Evolutionary conservation across 1,140 invertebrate species (phyloP), one percentile per base, ranked within the genome.

Genomic region (Solenopsis fugax): DNA sequence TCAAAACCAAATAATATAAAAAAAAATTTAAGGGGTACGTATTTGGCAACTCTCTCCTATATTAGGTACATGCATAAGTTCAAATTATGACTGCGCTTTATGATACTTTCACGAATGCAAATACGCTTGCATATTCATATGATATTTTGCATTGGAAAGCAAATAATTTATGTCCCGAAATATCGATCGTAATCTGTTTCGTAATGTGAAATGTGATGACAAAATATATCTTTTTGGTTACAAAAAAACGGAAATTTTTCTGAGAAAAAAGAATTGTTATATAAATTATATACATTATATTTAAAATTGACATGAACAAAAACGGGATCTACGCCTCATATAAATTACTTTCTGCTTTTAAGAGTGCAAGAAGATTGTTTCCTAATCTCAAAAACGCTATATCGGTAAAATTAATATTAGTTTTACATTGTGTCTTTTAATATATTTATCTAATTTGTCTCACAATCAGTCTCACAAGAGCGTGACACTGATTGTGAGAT

Each of bases 231-330:
- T 56, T 45, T 82, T 82, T 73, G 80, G 67, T 82, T 82, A 73
- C 10, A 18, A 80, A 58, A 72, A 48, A 34, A 18, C 29, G 16
- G 9, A 73, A 37, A 45, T 34, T 82, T 58, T 6, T 10, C 41
- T 0, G 21, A 29, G 24, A 24, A 56, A 18, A 45, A 13, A 54
- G 0, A 45, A 45, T 71, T 41, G 29, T 48, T 18, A 7, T n/a
- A 58, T 1, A 82, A 48, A n/a, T 21, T 56, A 60, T n/a, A 34
- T 34, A 58, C 4, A 72, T 29, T 29, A 29, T 29, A 29, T 29
- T 0, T 13, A 48, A 58, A 73, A 4, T 50, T 52, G 87, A 48
- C 58, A 90, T 90, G 89, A 90, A 90, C 29, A 34, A 13, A 56
- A 69, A 87, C 54, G 50, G 0, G 10, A 18, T 6, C 10, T 72